Evolutionary conservation across 2,797 vertebrate genomes (phyloP), one percentile per base, ranked within the genome.

Genomic region (Callimico goeldii): DNA sequence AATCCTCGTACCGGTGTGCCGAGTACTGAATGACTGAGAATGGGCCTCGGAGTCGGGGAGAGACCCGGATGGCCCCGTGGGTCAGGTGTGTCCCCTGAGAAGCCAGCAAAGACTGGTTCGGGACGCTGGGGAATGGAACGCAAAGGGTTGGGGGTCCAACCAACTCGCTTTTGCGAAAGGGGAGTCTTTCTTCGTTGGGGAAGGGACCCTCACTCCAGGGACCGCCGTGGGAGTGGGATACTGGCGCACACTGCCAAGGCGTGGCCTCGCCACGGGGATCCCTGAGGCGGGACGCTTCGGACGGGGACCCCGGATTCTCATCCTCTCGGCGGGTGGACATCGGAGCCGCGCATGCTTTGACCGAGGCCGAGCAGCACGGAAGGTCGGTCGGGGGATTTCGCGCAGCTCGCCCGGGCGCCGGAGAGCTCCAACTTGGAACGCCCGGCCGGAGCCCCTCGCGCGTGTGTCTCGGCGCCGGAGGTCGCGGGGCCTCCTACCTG

Each of bases 401-500:
- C 1, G 82, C 55, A 7, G 77, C 72, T 79, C 26, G 8, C 36
- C 46, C 33, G 0, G 36, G 55, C 12, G n/a, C n/a, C 85, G 33
- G 14, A 39, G 80, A 41, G 55, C 24, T 1, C 85, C 91, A 82
- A 84, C 67, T 67, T 20, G 2, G 26, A 33, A 41, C 7, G n/a
- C 77, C 73, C 0, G 20, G 61, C 73, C 36, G 22, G 50, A 41
- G 36, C 55, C 19, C 73, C 61, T 15, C 20, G n/a, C 67, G 43
- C 80, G 43, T 26, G n/a, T 41, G 61, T 61, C 88, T 4, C 0
- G 13, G 67, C 67, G 30, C 84, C 26, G 4, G 61, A 7, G 96
- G 36, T 55, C 24, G 8, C 50, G 28, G 30, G 76, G 64, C 76
- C 97, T 81, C 98, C 98, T 97, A 99, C 98, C 98, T 97, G 98